Evolutionary conservation across 2,113 vertebrate genomes (phyloP).

Genomic region (Ivindomyrus marchei): DNA sequence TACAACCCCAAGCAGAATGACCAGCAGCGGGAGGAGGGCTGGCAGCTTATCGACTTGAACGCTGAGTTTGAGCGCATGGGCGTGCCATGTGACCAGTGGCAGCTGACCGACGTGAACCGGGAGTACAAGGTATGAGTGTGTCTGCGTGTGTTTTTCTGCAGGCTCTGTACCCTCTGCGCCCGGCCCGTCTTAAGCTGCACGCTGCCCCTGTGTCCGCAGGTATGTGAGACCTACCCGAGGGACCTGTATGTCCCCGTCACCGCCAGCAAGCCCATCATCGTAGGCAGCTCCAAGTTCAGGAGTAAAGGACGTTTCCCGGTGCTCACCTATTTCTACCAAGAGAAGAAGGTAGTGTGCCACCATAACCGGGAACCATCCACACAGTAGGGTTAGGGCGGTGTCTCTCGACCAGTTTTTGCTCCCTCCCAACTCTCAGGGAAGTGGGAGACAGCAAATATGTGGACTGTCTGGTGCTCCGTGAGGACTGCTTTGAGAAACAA

Average conservation of each 20-base stretch:
- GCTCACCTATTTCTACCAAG: slow-evolving; percentile 87
- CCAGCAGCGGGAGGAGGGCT: slow-evolving; percentile 78
- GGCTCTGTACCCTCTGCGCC: neutral
- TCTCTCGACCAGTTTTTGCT: no score
- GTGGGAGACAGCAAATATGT: no score
- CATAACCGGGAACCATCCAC: neutral
- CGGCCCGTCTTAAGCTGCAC: neutral
- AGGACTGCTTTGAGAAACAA: no score
- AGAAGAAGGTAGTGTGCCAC: slow-evolving; percentile 75
- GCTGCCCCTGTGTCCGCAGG: slow-evolving; percentile 52
- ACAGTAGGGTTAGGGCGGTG: neutral
- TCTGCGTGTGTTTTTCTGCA: neutral
- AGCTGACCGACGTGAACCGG: slow-evolving; percentile 85
- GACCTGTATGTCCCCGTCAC: slow-evolving; percentile 86
- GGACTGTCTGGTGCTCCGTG: no score
- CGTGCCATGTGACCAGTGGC: slow-evolving; percentile 84
- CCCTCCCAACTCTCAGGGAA: no score
- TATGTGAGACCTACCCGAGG: slow-evolving; percentile 93
- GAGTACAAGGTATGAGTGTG: slow-evolving; percentile 75
- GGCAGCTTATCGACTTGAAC: slow-evolving; percentile 81
- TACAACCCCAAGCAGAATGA: slow-evolving; percentile 97
- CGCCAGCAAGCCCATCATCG: slow-evolving; percentile 89
- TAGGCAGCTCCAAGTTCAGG: slow-evolving; percentile 95
- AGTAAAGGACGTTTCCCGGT: slow-evolving; percentile 98
- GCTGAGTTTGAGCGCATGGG: slow-evolving; percentile 91